phyloP scores from a whole-genome alignment of 2,888 invertebrate species.

The Amaurobius ferox region DNA sequence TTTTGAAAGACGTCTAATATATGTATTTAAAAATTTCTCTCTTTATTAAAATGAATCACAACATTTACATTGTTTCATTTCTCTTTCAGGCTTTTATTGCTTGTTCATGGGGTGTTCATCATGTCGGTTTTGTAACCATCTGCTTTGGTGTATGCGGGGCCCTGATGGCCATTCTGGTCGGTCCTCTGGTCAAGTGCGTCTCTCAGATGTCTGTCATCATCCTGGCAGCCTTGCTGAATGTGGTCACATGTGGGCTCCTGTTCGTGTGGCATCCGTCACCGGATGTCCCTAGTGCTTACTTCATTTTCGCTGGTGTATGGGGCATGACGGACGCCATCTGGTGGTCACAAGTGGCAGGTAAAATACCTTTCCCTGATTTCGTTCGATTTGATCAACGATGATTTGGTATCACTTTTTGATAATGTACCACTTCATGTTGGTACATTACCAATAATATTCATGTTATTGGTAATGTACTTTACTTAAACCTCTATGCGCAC shows the following conservation, averaged over 20 bases:
- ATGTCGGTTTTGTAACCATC: conserved; percentile 98
- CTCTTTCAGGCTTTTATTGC: conserved; percentile 87
- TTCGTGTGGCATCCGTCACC: conserved; percentile 92
- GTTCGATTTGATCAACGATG: no score
- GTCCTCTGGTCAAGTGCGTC: conserved; percentile 93
- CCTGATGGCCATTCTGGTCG: conserved; percentile 92
- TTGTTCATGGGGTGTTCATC: conserved; percentile 89
- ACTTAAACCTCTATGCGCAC: background rate
- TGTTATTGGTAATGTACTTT: no score
- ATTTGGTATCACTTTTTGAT: no score
- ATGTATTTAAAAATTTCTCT: no score
- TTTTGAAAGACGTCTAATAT: no score
- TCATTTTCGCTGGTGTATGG: conserved; percentile 93
- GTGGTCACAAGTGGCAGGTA: conserved; percentile 97
- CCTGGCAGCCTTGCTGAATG: conserved; percentile 86
- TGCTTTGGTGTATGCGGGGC: conserved; percentile 97
- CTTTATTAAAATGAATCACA: background rate
- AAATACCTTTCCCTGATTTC: conserved; percentile 75
- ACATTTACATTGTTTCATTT: background rate
- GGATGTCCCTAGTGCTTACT: conserved; percentile 87
- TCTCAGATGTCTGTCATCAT: conserved; percentile 90
- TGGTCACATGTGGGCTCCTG: conserved; percentile 86
- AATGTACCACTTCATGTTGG: no score
- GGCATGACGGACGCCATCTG: conserved; percentile 97
- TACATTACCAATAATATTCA: no score